Evolutionary conservation across 2,888 invertebrate genomes (phyloP).

Genomic region (Acrobasis repandana): DNA sequence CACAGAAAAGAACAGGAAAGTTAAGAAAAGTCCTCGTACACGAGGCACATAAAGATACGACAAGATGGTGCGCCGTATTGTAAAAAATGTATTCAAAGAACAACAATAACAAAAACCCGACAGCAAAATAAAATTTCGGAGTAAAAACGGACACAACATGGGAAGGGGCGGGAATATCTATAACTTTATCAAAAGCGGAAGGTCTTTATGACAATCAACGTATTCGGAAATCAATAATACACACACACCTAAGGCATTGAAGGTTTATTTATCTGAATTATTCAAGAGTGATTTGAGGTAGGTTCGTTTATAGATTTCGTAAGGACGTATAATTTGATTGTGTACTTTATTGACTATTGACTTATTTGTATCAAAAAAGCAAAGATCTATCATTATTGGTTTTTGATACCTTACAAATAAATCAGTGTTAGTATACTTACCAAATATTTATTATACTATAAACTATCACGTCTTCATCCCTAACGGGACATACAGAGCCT

Average conservation of each 20-base stretch:
- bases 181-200: slow-evolving; percentile 30
- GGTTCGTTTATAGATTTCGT: too few species aligned
- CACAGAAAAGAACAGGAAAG: neutral
- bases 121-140: slow-evolving; percentile 26
- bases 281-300: too few species aligned
- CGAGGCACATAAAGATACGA: slow-evolving; percentile 13
- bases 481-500: too few species aligned
- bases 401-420: too few species aligned
- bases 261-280: too few species aligned
- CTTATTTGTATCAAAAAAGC: too few species aligned
- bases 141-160: slow-evolving; percentile 28
- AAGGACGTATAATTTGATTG: too few species aligned
- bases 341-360: too few species aligned
- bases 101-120: slow-evolving; percentile 23
- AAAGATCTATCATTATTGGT: too few species aligned
- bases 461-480: too few species aligned
- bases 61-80: slow-evolving; percentile 13
- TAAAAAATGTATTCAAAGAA: slow-evolving; percentile 19
- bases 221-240: slow-evolving; percentile 32
- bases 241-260: slow-evolving; percentile 25
- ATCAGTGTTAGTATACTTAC: too few species aligned
- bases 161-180: slow-evolving; percentile 31
- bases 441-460: too few species aligned
- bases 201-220: slow-evolving; percentile 30
- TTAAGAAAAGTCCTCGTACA: slow-evolving; percentile 7